Evolutionary conservation across 2,113 vertebrate genomes (phyloP).

Genomic region (Uria lomvia): DNA sequence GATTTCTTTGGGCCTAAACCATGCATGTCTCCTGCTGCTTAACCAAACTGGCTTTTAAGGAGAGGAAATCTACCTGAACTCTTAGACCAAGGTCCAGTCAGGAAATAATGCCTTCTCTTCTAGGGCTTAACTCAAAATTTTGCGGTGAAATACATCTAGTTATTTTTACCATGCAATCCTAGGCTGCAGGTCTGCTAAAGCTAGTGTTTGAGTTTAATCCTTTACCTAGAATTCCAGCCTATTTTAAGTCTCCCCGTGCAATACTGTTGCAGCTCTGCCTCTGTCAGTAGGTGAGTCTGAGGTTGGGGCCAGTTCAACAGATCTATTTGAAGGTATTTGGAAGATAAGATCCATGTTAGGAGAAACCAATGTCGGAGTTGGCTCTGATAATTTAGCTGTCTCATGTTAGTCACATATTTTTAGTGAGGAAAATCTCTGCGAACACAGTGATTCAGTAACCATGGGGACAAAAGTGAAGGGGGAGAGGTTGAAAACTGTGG

Average conservation of each 20-base stretch:
- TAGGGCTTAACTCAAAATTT: not conserved
- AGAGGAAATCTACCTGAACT: not conserved
- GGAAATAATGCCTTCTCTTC: not conserved
- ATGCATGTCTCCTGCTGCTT: not conserved
- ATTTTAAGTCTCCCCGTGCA: not conserved
- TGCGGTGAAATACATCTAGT: not conserved
- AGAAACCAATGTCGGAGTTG: slow-evolving; percentile 45
- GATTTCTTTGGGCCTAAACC: not conserved
- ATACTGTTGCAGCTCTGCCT: not conserved
- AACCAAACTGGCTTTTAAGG: not conserved
- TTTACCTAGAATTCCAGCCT: not conserved
- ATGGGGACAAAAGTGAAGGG: slow-evolving; percentile 56
- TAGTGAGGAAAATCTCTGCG: slow-evolving; percentile 21
- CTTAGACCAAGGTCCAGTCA: not conserved
- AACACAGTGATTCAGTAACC: slow-evolving; percentile 52
- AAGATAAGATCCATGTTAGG: slow-evolving; percentile 10
- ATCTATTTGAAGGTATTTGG: not conserved
- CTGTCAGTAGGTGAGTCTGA: not conserved
- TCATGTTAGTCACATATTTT: slow-evolving; percentile 50
- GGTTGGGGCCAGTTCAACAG: not conserved
- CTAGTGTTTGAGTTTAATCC: not conserved
- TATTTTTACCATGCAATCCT: not conserved
- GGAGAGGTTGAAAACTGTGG: slow-evolving; percentile 32
- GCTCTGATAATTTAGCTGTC: slow-evolving; percentile 56
- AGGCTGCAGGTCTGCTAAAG: not conserved